These are phyloP conservation scores for Fulica atra DNA, from an alignment of 2,113 vertebrate species.

Conservation along the genomic window DNA sequence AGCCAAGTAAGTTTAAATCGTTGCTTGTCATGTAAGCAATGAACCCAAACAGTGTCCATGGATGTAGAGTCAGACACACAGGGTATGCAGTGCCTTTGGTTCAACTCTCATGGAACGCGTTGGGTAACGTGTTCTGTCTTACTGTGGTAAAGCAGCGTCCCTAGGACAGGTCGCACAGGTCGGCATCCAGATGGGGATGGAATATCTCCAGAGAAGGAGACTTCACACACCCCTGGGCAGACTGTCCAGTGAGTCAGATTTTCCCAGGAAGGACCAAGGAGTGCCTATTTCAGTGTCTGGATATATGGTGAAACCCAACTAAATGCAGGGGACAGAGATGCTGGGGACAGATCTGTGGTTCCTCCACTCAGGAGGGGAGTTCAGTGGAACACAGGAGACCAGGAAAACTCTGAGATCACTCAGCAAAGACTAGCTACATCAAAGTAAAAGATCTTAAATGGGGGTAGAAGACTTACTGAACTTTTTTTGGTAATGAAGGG, in stretches of 20 bases:
- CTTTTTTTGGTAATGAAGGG: background rate
- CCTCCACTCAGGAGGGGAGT: background rate
- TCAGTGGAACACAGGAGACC: background rate
- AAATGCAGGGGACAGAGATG: background rate
- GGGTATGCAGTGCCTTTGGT: background rate
- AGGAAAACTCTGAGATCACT: background rate
- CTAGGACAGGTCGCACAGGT: too few species aligned
- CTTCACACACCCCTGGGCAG: too few species aligned
- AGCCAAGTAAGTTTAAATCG: background rate
- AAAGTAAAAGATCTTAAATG: background rate
- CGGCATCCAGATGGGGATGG: too few species aligned
- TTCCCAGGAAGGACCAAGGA: background rate
- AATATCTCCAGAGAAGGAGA: too few species aligned
- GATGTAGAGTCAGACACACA: background rate
- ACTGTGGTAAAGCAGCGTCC: background rate
- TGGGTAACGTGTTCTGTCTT: background rate
- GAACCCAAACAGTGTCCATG: background rate
- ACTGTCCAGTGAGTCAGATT: background rate
- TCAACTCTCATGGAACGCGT: background rate
- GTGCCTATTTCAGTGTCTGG: background rate
- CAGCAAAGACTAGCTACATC: background rate
- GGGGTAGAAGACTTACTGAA: background rate
- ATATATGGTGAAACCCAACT: background rate
- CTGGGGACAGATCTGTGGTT: background rate
- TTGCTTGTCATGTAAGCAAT: background rate